A percentile compares a stretch with the other conserved stretches of the same genome.
Conservation (phyloP, 2,888 invertebrate species). For the Idaea dimidiata region DNA sequence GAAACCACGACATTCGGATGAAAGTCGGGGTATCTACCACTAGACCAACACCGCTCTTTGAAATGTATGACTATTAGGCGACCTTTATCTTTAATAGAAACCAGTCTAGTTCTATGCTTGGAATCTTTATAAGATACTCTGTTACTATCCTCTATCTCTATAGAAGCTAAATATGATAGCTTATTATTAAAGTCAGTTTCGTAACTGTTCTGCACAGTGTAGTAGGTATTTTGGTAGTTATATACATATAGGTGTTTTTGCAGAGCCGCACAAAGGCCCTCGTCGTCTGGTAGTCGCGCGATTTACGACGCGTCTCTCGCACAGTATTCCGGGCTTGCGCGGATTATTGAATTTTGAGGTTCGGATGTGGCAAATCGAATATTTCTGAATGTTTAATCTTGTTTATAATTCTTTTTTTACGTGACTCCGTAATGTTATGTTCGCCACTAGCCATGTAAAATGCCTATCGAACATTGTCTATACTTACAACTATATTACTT, state of each 20-base stretch:
- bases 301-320: slow-evolving; percentile 82
- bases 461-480: too few relatives aligned
- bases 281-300: slow-evolving; percentile 66
- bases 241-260: slow-evolving; percentile 38
- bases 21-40: too few relatives aligned
- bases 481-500: too few relatives aligned
- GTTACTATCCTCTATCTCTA: background rate
- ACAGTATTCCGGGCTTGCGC: slow-evolving; percentile 77
- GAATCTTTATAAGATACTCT: background rate
- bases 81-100: too few relatives aligned
- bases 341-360: slow-evolving; percentile 41
- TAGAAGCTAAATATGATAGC: background rate
- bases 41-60: too few relatives aligned
- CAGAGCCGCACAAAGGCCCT: slow-evolving; percentile 69
- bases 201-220: slow-evolving; percentile 1
- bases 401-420: too few relatives aligned
- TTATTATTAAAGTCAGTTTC: background rate
- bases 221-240: slow-evolving; percentile 9
- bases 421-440: too few relatives aligned
- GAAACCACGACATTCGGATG: too few relatives aligned
- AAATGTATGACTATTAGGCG: too few relatives aligned
- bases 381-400: too few relatives aligned
- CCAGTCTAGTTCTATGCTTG: too few relatives aligned
- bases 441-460: too few relatives aligned
- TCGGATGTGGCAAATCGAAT: slow-evolving; percentile 44